Percentiles rank a stretch among this genome's conserved stretches.
phyloP scores from a whole-genome alignment of 2,888 invertebrate species.

The Lasioglossum pauxillum region DNA sequence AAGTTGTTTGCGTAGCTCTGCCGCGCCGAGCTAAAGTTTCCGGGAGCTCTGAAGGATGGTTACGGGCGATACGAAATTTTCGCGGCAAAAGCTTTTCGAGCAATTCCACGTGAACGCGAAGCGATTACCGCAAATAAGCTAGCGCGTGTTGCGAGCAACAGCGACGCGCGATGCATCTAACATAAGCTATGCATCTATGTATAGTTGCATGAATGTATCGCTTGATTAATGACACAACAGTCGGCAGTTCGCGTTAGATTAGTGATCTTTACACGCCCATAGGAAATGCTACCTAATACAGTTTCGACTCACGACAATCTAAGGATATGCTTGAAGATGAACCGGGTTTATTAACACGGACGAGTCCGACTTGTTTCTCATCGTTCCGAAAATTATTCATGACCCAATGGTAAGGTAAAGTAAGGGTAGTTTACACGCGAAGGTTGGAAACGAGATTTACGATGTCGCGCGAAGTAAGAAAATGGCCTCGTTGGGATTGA shows the following conservation, averaged over 20 bases:
- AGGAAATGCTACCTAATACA: too few relatives aligned
- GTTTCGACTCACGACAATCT: too few relatives aligned
- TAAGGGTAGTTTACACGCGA: not conserved
- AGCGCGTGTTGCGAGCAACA: not conserved
- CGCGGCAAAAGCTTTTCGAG: not conserved
- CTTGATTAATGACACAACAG: too few relatives aligned
- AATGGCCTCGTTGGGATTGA: not conserved
- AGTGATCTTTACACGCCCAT: too few relatives aligned
- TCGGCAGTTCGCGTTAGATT: too few relatives aligned
- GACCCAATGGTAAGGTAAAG: not conserved
- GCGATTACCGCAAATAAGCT: not conserved
- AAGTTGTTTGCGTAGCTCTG: conserved; percentile 46
- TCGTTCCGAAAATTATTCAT: not conserved
- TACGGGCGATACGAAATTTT: not conserved
- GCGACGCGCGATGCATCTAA: not conserved
- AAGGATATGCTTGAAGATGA: not conserved
- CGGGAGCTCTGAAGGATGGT: conserved; percentile 4
- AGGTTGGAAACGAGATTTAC: not conserved
- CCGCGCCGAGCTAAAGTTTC: not conserved
- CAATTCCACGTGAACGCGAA: not conserved
- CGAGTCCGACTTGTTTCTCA: not conserved
- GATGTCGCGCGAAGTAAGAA: not conserved
- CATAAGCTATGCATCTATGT: too few relatives aligned
- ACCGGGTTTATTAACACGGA: not conserved
- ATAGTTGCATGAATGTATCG: too few relatives aligned